These are phyloP conservation scores for Pogonomyrmex californicus DNA, from an alignment of 1,140 invertebrate genomes.

Conservation along the genomic window DNA sequence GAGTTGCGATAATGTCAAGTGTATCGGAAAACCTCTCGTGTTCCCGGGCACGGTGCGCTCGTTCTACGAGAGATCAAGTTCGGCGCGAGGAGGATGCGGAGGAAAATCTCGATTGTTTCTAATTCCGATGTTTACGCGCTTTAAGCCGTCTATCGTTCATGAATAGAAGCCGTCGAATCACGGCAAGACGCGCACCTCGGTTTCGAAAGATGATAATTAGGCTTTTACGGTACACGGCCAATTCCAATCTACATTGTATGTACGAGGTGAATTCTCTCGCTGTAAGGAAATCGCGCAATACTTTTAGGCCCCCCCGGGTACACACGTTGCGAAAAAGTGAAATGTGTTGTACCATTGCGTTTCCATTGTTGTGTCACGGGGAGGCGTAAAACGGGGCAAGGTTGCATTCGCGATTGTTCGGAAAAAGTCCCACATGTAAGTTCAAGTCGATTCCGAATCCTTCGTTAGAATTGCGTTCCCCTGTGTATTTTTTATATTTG, in stretches of 20 bases:
- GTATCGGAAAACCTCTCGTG: neutral
- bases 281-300: constrained; percentile 79
- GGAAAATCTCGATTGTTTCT: neutral
- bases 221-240: constrained; percentile 75
- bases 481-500: neutral
- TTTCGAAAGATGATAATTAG: constrained; percentile 78
- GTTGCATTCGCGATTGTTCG: constrained; percentile 73
- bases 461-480: constrained; percentile 10
- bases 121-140: neutral
- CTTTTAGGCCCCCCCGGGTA: constrained; percentile 76
- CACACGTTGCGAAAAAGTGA: constrained; percentile 82
- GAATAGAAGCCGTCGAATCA: constrained; percentile 43
- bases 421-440: constrained; percentile 66
- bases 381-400: constrained; percentile 78
- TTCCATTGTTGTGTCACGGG: constrained; percentile 76
- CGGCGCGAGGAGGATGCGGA: neutral
- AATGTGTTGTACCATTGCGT: constrained; percentile 78
- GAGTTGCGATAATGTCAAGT: neutral
- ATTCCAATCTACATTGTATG: constrained; percentile 76
- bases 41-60: neutral
- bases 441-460: constrained; percentile 23
- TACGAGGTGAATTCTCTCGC: constrained; percentile 71
- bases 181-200: constrained; percentile 23
- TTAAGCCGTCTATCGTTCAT: constrained; percentile 2
- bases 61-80: neutral